phyloP scores from a whole-genome alignment of 2,797 vertebrate species.

The Zenarchopterus dispar region DNA sequence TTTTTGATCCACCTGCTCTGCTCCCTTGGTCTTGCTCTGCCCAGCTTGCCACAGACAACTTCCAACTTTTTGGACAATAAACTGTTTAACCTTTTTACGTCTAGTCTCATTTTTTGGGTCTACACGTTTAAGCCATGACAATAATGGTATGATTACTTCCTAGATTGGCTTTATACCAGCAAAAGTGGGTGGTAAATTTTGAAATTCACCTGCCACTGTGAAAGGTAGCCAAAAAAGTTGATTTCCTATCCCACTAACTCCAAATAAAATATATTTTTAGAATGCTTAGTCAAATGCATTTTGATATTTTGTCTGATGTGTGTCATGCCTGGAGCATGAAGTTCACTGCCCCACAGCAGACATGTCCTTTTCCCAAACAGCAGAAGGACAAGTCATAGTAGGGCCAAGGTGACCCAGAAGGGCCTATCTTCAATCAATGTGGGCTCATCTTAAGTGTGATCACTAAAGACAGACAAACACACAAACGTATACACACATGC shows the following conservation, averaged over 20 bases:
- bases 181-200: too few species aligned
- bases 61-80: too few species aligned
- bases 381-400: constrained; percentile 61
- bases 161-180: too few species aligned
- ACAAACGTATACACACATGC: constrained; percentile 34
- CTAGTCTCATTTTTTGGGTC: too few species aligned
- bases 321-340: constrained; percentile 39
- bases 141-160: too few species aligned
- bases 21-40: too few species aligned
- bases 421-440: constrained; percentile 72
- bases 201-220: neutral
- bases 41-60: too few species aligned
- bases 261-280: constrained; percentile 1
- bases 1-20: too few species aligned
- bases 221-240: neutral
- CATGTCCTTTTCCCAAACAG: constrained; percentile 51
- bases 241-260: neutral
- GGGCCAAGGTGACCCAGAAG: constrained; percentile 57
- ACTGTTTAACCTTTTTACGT: too few species aligned
- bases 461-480: constrained; percentile 60
- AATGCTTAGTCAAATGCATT: constrained; percentile 15
- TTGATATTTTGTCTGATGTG: constrained; percentile 22
- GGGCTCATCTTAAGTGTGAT: constrained; percentile 68
- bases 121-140: too few species aligned
- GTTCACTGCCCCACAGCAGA: constrained; percentile 52